Evolutionary conservation across 2,797 vertebrate genomes (phyloP).

Genomic region (Emydoidea blandingii): DNA sequence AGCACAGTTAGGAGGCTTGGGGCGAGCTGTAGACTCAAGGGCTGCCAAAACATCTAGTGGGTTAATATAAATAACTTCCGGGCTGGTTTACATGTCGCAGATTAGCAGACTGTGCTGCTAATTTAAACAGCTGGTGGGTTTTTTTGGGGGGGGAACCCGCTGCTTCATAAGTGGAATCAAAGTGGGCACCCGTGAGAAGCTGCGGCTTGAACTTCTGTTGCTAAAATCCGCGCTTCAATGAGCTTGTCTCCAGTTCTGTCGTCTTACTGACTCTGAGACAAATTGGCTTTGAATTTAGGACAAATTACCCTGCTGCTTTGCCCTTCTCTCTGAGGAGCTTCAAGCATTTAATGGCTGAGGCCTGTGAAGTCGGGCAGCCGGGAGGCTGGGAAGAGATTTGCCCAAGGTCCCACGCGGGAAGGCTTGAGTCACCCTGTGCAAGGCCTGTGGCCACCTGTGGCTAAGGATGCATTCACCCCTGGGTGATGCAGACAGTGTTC

Average conservation of each 20-base stretch:
- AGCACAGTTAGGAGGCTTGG: background rate
- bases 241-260: background rate
- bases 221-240: background rate
- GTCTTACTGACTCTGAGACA: background rate
- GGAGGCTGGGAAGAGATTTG: background rate
- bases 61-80: accelerated
- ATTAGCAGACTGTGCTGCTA: background rate
- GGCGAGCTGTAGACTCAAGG: background rate
- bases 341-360: background rate
- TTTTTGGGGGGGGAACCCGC: background rate
- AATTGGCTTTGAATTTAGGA: accelerated
- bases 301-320: background rate
- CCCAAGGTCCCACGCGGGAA: background rate
- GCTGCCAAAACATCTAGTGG: background rate
- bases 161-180: background rate
- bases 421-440: background rate
- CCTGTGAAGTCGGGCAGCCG: background rate
- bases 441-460: accelerated
- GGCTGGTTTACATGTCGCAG: background rate
- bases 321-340: background rate
- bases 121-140: background rate
- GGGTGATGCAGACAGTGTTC: background rate
- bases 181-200: background rate
- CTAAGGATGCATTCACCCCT: accelerated
- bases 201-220: background rate